These are phyloP conservation scores for Megamerina dolium DNA, from an alignment of 2,888 invertebrate genomes.

Conservation along the genomic window DNA sequence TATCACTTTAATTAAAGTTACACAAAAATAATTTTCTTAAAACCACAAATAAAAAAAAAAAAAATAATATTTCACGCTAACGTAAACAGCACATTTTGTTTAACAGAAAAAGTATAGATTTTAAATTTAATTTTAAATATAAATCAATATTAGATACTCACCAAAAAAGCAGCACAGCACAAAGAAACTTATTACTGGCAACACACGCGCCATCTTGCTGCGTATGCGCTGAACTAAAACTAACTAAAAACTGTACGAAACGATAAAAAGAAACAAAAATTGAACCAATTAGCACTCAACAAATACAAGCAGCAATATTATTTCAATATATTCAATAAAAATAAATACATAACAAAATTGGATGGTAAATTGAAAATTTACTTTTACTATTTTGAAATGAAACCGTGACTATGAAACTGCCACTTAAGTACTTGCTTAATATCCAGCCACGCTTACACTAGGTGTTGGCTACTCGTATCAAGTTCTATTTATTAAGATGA, in stretches of 20 bases:
- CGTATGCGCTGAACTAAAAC: slow-evolving; percentile 34
- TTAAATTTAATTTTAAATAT: slow-evolving; percentile 2
- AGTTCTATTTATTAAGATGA: slow-evolving; percentile 52
- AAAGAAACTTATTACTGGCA: slow-evolving; percentile 43
- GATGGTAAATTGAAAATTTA: slow-evolving; percentile 11
- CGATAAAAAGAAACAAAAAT: slow-evolving; percentile 21
- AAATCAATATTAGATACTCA: slow-evolving; percentile 30
- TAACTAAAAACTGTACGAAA: slow-evolving; percentile 21
- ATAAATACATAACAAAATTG: background rate
- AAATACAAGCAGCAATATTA: slow-evolving; percentile 3
- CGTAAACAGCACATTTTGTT: no score
- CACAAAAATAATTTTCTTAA: no score
- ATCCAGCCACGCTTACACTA: slow-evolving; percentile 51
- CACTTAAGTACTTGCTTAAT: slow-evolving; percentile 45
- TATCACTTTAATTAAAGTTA: no score
- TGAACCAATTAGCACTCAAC: slow-evolving; percentile 21
- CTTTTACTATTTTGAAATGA: slow-evolving; percentile 21
- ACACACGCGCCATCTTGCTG: slow-evolving; percentile 49
- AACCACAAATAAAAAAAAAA: no score
- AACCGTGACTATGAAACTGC: slow-evolving; percentile 27
- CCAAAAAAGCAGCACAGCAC: slow-evolving; percentile 42
- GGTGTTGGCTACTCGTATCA: slow-evolving; percentile 48
- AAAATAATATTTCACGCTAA: no score
- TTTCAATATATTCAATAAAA: slow-evolving; percentile 3
- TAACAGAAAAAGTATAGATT: no score